These are phyloP conservation scores for Bombus huntii DNA, from an alignment of 1,140 invertebrate species.

Conservation along the genomic window DNA sequence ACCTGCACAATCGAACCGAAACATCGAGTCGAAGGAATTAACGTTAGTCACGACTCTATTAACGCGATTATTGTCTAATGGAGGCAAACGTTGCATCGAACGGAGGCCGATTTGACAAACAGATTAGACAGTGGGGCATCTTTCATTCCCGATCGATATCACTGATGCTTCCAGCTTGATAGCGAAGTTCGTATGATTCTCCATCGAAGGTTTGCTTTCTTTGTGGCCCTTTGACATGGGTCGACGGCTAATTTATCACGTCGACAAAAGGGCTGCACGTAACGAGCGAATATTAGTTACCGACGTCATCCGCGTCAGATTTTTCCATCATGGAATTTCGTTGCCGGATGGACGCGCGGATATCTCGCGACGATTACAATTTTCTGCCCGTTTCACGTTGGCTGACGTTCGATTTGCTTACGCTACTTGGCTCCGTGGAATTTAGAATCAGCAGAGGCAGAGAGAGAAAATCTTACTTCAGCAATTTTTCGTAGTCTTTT, in stretches of 20 bases:
- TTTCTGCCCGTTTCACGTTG: not conserved
- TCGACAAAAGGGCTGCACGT: conserved; percentile 66
- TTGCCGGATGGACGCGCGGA: not conserved
- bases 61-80: not conserved
- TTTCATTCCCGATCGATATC: conserved; percentile 38
- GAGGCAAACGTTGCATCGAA: not conserved
- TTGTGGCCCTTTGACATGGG: conserved; percentile 68
- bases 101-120: conserved; percentile 1
- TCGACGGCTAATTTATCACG: conserved; percentile 71
- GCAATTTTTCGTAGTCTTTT: too few relatives aligned
- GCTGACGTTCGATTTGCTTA: not conserved
- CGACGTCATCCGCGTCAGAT: conserved; percentile 62
- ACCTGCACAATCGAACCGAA: too few relatives aligned
- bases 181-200: conserved; percentile 64
- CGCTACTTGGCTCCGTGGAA: not conserved
- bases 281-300: conserved; percentile 71
- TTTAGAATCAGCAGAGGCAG: not conserved
- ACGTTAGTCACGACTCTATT: not conserved
- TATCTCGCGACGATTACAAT: not conserved
- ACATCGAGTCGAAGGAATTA: not conserved
- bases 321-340: conserved; percentile 53
- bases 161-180: conserved; percentile 41
- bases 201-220: conserved; percentile 63
- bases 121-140: conserved; percentile 7
- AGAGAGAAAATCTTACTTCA: not conserved